A percentile compares a stretch with the other conserved stretches of the same genome.
Evolutionary conservation across 2,113 vertebrate species (phyloP).

Genomic region (Trogon melanurus): DNA sequence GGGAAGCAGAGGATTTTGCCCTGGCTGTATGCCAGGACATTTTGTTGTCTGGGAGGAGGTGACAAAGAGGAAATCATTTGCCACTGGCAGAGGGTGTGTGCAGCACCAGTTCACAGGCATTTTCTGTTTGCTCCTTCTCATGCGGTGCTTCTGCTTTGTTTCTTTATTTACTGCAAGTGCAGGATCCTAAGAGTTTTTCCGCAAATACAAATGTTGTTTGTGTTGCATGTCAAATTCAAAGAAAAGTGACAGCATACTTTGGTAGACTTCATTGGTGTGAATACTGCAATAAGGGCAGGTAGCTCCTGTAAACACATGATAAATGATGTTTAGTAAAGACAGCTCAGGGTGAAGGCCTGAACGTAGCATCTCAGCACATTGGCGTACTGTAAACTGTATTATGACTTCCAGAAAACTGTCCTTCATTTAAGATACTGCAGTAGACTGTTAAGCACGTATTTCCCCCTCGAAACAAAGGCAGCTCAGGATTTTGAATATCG

Average conservation of each 20-base stretch:
- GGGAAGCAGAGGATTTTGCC: not conserved
- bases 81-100: not conserved
- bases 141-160: not conserved
- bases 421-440: not conserved
- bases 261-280: not conserved
- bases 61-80: not conserved
- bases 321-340: not conserved
- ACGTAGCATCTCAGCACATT: not conserved
- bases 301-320: not conserved
- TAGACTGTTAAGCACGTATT: not conserved
- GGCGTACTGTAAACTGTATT: not conserved
- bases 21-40: not conserved
- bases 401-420: not conserved
- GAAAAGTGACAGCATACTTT: not conserved
- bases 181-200: not conserved
- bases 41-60: not conserved
- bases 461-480: conserved; percentile 34
- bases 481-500: conserved; percentile 17
- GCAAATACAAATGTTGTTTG: not conserved
- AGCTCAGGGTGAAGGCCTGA: not conserved
- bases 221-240: not conserved
- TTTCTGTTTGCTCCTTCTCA: not conserved
- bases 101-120: not conserved
- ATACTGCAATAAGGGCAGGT: not conserved
- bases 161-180: not conserved